Conservation (phyloP, 35 echinoderm and acorn worm species). For the Lytechinus variegatus region DNA sequence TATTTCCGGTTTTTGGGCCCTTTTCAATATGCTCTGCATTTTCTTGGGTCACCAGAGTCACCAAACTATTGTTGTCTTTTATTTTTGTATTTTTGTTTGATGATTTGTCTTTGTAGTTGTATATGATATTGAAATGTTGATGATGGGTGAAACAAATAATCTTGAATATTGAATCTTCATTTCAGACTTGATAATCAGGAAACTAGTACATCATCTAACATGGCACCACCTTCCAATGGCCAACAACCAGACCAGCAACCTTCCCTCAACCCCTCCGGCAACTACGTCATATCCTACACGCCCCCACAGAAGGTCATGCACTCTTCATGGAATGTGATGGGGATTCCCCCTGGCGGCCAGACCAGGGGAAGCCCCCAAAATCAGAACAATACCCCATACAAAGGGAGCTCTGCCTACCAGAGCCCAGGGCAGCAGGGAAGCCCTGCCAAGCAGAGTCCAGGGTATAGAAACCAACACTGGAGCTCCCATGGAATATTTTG, state of each 20-base stretch:
- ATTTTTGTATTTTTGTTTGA: too few relatives aligned
- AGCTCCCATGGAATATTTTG: constrained; percentile 31
- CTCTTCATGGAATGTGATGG: constrained; percentile 91
- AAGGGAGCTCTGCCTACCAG: neutral
- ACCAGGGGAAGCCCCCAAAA: neutral
- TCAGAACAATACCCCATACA: constrained; percentile 37
- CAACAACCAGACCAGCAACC: neutral
- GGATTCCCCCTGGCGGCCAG: constrained; percentile 70
- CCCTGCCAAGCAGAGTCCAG: constrained; percentile 1
- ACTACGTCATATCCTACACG: constrained; percentile 69
- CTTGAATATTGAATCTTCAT: neutral
- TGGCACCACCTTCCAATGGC: neutral
- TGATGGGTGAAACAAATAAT: too few relatives aligned
- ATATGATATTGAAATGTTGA: too few relatives aligned
- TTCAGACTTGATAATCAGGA: neutral
- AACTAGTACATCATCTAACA: neutral
- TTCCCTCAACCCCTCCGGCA: constrained; percentile 72
- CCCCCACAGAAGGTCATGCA: constrained; percentile 61
- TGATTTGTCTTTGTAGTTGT: too few relatives aligned
- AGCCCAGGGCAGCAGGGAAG: neutral
- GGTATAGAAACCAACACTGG: constrained; percentile 45
- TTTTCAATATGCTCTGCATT: too few relatives aligned
- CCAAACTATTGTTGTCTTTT: too few relatives aligned
- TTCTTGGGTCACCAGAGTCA: too few relatives aligned
- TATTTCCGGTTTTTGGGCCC: too few relatives aligned